Evolutionary conservation across 2,113 vertebrate species (phyloP), one percentile per base, ranked within the genome.

Genomic region (Cnemophilus loriae): DNA sequence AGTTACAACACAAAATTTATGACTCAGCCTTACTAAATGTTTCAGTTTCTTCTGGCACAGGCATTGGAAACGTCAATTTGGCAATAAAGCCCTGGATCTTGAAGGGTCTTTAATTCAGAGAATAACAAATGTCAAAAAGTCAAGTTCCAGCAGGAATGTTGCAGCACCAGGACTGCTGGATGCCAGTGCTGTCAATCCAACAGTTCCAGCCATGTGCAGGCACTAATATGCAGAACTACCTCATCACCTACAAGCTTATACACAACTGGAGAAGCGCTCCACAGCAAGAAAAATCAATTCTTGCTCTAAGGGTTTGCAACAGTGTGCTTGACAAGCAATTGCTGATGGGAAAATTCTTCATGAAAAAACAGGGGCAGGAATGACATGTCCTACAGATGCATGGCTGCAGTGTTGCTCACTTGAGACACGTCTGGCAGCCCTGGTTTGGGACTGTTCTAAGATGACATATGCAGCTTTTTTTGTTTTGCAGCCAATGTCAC

Each of bases 41-140:
- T 89, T 95, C 80, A 41, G 52, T 63, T 85, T 81, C 68, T 89
- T 86, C 87, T 87, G 84, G 89, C 80, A 95, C 9, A 79, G 37
- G 37, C 77, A 76, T 4, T 69, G 77, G 81, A 87, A 95, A 84
- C 4, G 3, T 87, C 69, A 91, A 19, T 65, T 81, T 93, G 84
- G 91, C 86, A 91, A 49, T 1, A 32, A 95, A 87, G 61, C 19
- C 56, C 53, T 71, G 32, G 68, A 39, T 68, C 60, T 63, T 78
- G 86, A 95, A 94, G 65, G 46, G 81, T 60, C 84, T 89, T 94
- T 82, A 91, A 95, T 84, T 87, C 53, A 75, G 81, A 82, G 77
- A 94, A 82, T 28, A 95, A 91, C 37, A 87, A 86, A 84, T 14
- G 30, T 71, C 77, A 70, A 44, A 52, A 82, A 93, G 67, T 83